phyloP scores from a whole-genome alignment of 1,140 invertebrate species.

The Drosophila prosaltans region DNA sequence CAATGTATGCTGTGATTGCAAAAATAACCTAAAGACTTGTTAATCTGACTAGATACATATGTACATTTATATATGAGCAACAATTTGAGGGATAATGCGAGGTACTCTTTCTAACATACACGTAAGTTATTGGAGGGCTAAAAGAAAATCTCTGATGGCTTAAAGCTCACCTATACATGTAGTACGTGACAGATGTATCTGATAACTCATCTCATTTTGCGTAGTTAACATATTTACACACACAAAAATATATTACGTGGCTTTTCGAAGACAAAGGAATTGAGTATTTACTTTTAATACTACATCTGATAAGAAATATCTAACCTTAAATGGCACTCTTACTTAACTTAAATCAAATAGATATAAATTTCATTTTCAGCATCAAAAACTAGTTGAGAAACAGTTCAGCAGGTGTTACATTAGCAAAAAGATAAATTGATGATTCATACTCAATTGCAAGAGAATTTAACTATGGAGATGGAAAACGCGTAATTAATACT shows the following conservation, averaged over 20 bases:
- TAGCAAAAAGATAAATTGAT: no score
- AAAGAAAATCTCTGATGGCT: neutral
- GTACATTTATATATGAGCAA: neutral
- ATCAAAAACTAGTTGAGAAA: no score
- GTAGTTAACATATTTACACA: neutral
- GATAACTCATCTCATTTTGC: neutral
- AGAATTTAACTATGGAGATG: no score
- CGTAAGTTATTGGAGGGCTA: neutral
- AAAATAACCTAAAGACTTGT: neutral
- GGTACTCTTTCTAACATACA: neutral
- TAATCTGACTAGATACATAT: no score
- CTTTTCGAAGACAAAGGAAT: neutral
- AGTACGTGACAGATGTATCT: conserved; percentile 1
- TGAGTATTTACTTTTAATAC: neutral
- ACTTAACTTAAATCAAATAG: no score
- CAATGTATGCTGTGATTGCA: no score
- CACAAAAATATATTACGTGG: neutral
- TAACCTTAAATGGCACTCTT: no score
- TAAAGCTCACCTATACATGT: neutral
- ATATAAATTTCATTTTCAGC: no score
- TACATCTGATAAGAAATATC: neutral
- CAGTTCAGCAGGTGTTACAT: no score
- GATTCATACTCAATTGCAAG: no score
- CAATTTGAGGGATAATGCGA: neutral
- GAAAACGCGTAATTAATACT: no score